Base-by-base conservation (phyloP, 2,888 invertebrate species). In the Campoplex nolae region DNA sequence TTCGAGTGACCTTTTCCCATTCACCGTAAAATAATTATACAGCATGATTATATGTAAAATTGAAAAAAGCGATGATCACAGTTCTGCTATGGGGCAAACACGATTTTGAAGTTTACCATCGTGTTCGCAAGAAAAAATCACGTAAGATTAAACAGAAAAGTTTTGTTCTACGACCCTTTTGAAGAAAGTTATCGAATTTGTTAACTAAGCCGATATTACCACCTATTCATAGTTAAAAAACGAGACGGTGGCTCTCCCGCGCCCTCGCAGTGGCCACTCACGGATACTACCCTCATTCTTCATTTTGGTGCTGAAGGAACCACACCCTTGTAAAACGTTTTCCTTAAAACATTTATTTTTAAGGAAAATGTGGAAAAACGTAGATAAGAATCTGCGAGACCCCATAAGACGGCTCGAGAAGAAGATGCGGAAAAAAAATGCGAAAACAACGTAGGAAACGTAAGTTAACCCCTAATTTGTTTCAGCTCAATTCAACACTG, bases 381-480 rank as follows among this genome's bases (percentile, higher is more conserved):
- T 45, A 45, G 45, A 62, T 28, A 62, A 45, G 45, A 23, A 75
- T 45, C 58, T 75, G 42, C 28, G 62, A 75, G 75, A 75, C 62
- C 75, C 45, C 8, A 62, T 75, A 75, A 75, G 62, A 75, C 75
- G 62, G 18, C 45, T 75, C 45, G 75, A 62, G 62, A 58, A 62
- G 75, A 62, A 45, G 62, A 45, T 75, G 75, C 62, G 75, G n/a
- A 75, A 45, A 75, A 62, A 62, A 75, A 28, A 75, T 13, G 45
- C 62, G 28, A 3, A 75, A 45, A 75, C 62, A 75, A 23, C 58
- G 18, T 54, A 76, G 45, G 58, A 65, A 45, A 76, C 65, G 76
- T 76, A 76, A 76, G 45, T 65, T 74, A 76, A 76, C 65, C 48
- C 16, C 45, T 18, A 76, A 42, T 76, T 65, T 62, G 76, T 76